These are phyloP conservation scores for Macrosoma leucophasiata DNA, from an alignment of 2,888 invertebrate species.

Conservation along the genomic window DNA sequence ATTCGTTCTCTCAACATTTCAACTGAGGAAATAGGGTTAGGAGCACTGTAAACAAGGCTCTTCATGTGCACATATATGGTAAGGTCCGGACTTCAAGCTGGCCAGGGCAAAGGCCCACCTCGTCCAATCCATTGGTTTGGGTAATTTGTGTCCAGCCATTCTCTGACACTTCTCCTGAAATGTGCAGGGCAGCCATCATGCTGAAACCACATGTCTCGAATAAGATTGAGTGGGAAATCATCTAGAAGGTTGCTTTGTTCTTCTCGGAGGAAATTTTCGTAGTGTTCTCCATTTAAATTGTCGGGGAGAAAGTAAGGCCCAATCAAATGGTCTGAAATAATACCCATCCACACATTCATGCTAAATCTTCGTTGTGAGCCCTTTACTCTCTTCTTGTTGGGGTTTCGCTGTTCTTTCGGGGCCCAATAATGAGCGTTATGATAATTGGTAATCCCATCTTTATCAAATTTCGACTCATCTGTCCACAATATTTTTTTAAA, in stretches of 20 bases:
- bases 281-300: conserved; percentile 16
- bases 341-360: conserved; percentile 10
- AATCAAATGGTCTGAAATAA: conserved; percentile 9
- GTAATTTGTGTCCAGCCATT: conserved; percentile 10
- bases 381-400: conserved; percentile 4
- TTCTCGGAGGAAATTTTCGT: conserved; percentile 12
- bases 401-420: conserved; percentile 7
- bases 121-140: conserved; percentile 18
- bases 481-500: conserved; percentile 6
- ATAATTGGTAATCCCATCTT: conserved; percentile 9
- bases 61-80: conserved; percentile 6
- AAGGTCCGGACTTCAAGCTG: conserved; percentile 22
- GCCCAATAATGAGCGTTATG: conserved; percentile 13
- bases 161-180: conserved; percentile 3
- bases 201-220: conserved; percentile 7
- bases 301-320: conserved; percentile 13
- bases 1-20: too few relatives aligned
- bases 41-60: not conserved
- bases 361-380: conserved; percentile 5
- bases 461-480: conserved; percentile 11
- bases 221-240: not conserved
- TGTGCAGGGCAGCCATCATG: conserved; percentile 8
- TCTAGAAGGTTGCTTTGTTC: conserved; percentile 1
- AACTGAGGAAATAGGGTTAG: too few relatives aligned
- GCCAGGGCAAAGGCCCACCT: conserved; percentile 20